A percentile compares a stretch with the other conserved stretches of the same genome.
Conservation (phyloP, 2,113 vertebrate species). For the Rhynchopsitta pachyrhyncha region DNA sequence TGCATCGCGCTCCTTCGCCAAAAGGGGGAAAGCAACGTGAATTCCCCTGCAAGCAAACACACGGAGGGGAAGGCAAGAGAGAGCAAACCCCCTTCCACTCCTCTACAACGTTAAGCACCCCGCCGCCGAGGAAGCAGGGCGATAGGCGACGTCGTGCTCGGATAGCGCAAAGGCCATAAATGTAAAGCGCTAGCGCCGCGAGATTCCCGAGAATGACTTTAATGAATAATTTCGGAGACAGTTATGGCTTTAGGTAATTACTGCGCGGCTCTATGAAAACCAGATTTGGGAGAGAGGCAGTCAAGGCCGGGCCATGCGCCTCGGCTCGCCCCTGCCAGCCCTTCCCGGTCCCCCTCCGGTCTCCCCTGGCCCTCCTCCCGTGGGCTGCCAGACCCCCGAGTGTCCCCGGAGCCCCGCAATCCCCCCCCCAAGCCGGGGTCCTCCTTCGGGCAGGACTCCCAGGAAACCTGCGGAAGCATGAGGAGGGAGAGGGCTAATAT, state of each 20-base stretch:
- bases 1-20: constrained; percentile 21
- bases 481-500: neutral
- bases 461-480: neutral
- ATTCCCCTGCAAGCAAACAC: neutral
- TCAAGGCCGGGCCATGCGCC: neutral
- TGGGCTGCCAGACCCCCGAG: neutral
- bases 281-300: constrained; percentile 50
- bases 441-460: neutral
- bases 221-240: constrained; percentile 79
- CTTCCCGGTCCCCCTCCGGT: neutral
- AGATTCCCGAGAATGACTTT: constrained; percentile 70
- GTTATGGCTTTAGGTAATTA: constrained; percentile 73
- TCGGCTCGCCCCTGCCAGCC: neutral
- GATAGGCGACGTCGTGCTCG: constrained; percentile 53
- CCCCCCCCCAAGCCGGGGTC: neutral
- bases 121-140: neutral
- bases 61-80: neutral
- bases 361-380: neutral
- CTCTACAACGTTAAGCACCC: neutral
- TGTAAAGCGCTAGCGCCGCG: constrained; percentile 25
- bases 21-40: constrained; percentile 15
- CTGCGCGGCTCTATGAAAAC: constrained; percentile 66
- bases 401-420: neutral
- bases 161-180: constrained; percentile 47
- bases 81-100: neutral